phyloP scores from a whole-genome alignment of 2,797 vertebrate genomes.

The Pipistrellus pipistrellus region DNA sequence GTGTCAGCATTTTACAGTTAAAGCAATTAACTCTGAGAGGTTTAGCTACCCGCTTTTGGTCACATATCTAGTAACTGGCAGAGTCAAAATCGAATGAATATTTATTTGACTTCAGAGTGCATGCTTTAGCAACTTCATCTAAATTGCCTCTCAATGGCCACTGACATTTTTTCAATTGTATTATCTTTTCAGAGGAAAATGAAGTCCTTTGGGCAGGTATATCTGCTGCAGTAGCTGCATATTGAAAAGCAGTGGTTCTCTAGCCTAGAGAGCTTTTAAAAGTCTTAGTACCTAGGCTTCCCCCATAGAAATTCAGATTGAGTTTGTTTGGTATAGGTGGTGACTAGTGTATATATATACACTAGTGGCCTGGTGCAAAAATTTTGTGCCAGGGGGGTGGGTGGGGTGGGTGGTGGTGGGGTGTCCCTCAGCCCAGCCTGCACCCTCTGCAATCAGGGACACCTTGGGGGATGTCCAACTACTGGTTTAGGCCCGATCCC shows the following conservation, averaged over 20 bases:
- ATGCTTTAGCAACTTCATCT: not conserved
- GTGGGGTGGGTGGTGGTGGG: no score
- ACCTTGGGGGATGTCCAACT: no score
- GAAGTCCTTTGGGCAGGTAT: not conserved
- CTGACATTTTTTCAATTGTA: not conserved
- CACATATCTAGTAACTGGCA: not conserved
- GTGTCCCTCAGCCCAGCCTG: no score
- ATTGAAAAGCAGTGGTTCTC: not conserved
- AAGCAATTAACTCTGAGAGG: not conserved
- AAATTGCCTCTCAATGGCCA: not conserved
- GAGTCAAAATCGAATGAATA: not conserved
- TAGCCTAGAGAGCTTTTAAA: not conserved
- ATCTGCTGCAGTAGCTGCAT: not conserved
- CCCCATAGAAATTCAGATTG: not conserved
- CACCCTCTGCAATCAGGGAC: no score
- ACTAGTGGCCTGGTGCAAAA: no score
- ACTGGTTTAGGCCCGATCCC: no score
- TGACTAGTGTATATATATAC: not conserved
- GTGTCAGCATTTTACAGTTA: not conserved
- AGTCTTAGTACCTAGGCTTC: not conserved
- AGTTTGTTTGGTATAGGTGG: not conserved
- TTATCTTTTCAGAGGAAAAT: not conserved
- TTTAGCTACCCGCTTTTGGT: not conserved
- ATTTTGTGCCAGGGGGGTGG: no score
- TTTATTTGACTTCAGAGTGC: constrained; percentile 26